Evolutionary conservation across 2,113 vertebrate species (phyloP), one percentile per base, ranked within the genome.

Genomic region (Peucedramus taeniatus): DNA sequence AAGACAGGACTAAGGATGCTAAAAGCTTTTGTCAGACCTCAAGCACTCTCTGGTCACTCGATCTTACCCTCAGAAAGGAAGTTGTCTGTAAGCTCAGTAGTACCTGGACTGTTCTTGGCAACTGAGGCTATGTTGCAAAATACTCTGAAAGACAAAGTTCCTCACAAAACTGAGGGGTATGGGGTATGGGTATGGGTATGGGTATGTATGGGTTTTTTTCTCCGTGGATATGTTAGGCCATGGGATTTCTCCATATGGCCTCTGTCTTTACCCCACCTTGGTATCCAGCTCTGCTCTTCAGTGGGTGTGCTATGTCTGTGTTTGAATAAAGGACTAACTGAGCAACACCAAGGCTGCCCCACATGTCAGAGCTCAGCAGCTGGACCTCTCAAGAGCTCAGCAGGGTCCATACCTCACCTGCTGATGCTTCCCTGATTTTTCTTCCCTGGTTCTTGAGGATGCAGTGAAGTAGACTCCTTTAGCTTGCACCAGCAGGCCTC

Each of bases 11-110:
- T 35, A 68, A 80, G 76, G 65, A 93, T 1, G 10, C 37, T 96
- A 92, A 97, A 87, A 79, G 76, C 83, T 89, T 87, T 90, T 96
- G 90, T 93, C 92, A 94, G 80, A 69, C 94, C 92, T 94, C 94
- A 87, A 89, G 84, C 78, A 50, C 54, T 71, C 35, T 42, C 49
- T 89, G 92, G 57, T 91, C 93, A 76, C 18, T 75, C 2, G 0
- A 53, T 49, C 56, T 96, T 79, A 94, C 35, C 22, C 77, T 96
- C 86, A 96, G 60, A 92, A 92, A 76, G 23, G 51, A 92, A 89
- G 72, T 3, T 88, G 40, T 69, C 40, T 68, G 65, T 82, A 75
- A 95, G 53, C 18, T 84, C 35, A 65, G 28, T 42, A 44, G 39
- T n/a, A 71, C 54, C 24, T 65, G 64, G 28, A 37, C 40, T 31